Evolutionary conservation across 2,113 vertebrate species (phyloP), one percentile per base, ranked within the genome.

Genomic region (Steatornis caripensis): DNA sequence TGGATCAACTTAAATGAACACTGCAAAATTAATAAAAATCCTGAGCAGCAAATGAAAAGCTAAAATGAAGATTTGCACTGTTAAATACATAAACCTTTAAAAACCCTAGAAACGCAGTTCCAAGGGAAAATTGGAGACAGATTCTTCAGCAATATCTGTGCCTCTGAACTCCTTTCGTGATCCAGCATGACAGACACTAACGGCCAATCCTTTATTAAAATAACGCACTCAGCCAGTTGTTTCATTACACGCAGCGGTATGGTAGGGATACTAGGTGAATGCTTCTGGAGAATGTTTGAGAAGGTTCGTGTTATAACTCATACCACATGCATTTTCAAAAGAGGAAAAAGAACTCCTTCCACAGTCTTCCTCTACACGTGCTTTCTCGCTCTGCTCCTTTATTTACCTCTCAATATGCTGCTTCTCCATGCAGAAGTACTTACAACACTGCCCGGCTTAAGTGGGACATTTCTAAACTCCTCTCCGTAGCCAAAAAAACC

Each of bases 51-150:
- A 92, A 94, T 62, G 54, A 92, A 97, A 75, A 72, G 15, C 89
- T 78, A 51, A 83, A 78, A 90, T 14, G 53, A 71, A 89, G 92
- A 60, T 58, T 53, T 88, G 93, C 90, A 76, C 83, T 69, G 41
- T 70, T 89, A 95, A 97, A 95, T 84, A 96, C 74, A 95, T 72
- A 95, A 95, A 95, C 87, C 91, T 93, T 89, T 76, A 94, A 75
- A 90, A 64, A 15, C 51, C 36, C 29, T 95, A 46, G 26, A 80
- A 70, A 19, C 10, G 1, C 9, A 68, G 39, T 86, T 89, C 82
- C 93, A 93, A 75, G 46, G 65, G 86, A 93, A 96, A 95, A 93
- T 60, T 19, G 5, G 71, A 92, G 77, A 87, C 93, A 92, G 87
- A 85, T 39, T 88, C 70, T 69, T 90, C 90, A 49, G 49, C 65